Percentiles rank a stretch among this genome's conserved stretches.
Conservation (phyloP, 37 sponge, comb jelly and placozoan genomes). For the Chondrosia reniformis region DNA sequence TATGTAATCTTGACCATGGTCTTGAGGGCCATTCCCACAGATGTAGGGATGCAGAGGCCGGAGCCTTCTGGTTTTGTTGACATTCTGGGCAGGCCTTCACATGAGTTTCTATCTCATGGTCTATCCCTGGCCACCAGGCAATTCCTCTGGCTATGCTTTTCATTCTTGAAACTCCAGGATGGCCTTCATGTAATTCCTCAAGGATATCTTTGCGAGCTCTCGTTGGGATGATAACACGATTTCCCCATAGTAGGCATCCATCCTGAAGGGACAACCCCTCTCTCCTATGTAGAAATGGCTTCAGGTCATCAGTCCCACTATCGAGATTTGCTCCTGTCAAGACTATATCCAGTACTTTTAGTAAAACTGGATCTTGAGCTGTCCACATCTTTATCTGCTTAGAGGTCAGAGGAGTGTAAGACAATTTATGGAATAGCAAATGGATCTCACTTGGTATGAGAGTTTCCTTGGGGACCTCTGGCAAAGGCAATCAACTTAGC, state of each 20-base stretch:
- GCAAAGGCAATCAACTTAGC: slow-evolving; percentile 26
- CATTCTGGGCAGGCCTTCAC: slow-evolving; percentile 22
- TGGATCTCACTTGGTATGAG: slow-evolving; percentile 12
- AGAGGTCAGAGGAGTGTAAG: neutral
- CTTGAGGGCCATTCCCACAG: slow-evolving; percentile 32
- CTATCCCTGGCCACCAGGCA: slow-evolving; percentile 33
- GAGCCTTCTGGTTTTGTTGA: slow-evolving; percentile 7
- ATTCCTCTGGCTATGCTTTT: slow-evolving; percentile 31
- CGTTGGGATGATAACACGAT: slow-evolving; percentile 1
- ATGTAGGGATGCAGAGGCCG: slow-evolving; percentile 1
- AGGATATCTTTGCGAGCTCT: neutral
- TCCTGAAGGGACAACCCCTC: slow-evolving; percentile 6
- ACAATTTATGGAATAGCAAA: neutral
- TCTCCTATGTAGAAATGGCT: neutral
- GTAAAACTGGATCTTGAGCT: slow-evolving; percentile 8
- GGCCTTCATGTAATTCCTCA: slow-evolving; percentile 10
- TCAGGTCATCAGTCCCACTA: neutral
- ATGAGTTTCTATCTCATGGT: neutral
- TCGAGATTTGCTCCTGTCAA: neutral
- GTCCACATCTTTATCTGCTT: slow-evolving; percentile 17
- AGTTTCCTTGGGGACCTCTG: neutral
- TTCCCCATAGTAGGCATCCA: slow-evolving; percentile 14
- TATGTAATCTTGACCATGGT: slow-evolving; percentile 19
- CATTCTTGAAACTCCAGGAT: slow-evolving; percentile 21
- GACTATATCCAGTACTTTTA: neutral